Conservation (phyloP, 2,113 vertebrate genomes). For the Electrona antarctica region DNA sequence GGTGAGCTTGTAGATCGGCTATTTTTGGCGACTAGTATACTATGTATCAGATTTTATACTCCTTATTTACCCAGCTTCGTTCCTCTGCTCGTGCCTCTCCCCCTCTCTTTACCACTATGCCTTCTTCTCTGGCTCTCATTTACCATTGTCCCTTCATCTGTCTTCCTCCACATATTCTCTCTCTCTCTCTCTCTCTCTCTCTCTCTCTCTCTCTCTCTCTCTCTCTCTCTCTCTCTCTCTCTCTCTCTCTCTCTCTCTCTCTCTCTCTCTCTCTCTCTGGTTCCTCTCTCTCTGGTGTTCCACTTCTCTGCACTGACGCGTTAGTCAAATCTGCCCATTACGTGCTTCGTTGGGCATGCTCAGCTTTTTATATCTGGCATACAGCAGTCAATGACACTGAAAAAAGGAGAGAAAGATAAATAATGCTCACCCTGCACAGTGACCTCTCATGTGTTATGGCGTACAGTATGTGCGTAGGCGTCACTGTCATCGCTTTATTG, state of each 20-base stretch:
- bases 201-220: conserved; percentile 6
- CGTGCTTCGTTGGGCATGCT: conserved; percentile 66
- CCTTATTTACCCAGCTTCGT: not conserved
- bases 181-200: conserved; percentile 17
- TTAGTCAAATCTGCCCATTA: conserved; percentile 73
- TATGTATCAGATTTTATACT: not conserved
- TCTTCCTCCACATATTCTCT: not conserved
- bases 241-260: conserved; percentile 14
- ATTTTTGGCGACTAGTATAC: too few species aligned
- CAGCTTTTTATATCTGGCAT: conserved; percentile 72
- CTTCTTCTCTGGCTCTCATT: too few species aligned
- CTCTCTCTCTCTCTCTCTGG: conserved; percentile 9
- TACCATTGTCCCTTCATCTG: too few species aligned
- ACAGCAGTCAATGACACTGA: conserved; percentile 70
- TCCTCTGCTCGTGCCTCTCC: not conserved
- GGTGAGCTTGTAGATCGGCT: too few species aligned
- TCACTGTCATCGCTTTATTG: conserved; percentile 35
- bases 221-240: conserved; percentile 21
- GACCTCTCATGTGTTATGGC: conserved; percentile 42
- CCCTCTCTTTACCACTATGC: too few species aligned
- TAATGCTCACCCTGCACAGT: conserved; percentile 10
- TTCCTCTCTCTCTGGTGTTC: conserved; percentile 41
- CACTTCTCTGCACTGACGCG: conserved; percentile 61
- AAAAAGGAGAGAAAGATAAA: conserved; percentile 53
- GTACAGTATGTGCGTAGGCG: conserved; percentile 47